Conservation (phyloP, 2,888 invertebrate species). For the Lithophane ornitopus region DNA sequence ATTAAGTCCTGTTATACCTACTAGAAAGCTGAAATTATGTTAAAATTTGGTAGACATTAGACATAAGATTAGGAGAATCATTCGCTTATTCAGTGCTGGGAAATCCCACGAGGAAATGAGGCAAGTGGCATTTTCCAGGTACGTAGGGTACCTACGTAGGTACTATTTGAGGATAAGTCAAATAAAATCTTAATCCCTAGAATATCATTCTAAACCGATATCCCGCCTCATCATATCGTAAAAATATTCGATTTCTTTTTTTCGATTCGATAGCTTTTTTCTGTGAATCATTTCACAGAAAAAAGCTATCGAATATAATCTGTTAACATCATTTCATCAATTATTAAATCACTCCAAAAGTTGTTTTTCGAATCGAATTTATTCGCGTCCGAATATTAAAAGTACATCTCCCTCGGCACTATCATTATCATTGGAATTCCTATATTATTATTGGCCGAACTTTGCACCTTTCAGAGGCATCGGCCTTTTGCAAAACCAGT, state of each 20-base stretch:
- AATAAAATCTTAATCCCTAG: not conserved
- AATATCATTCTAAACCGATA: not conserved
- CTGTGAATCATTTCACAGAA: too few species aligned
- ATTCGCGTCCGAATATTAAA: conserved; percentile 30
- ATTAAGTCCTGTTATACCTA: not conserved
- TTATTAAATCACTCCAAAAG: conserved; percentile 3
- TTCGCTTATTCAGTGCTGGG: not conserved
- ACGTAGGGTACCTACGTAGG: too few species aligned
- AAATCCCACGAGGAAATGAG: conserved; percentile 10
- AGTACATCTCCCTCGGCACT: conserved; percentile 24
- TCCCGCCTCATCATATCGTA: not conserved
- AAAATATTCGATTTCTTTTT: not conserved
- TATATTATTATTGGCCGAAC: conserved; percentile 40
- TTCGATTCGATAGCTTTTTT: not conserved
- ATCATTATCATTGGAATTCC: conserved; percentile 46
- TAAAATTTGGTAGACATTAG: not conserved
- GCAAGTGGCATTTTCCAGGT: not conserved
- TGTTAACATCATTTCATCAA: too few species aligned
- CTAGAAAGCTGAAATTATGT: not conserved
- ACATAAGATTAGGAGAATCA: not conserved
- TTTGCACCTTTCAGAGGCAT: conserved; percentile 47
- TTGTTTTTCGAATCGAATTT: conserved; percentile 25
- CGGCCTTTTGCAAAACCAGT: conserved; percentile 51
- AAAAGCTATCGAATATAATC: too few species aligned
- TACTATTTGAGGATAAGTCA: not conserved